Conservation (phyloP, 2,113 vertebrate species). For the Grammomys surdaster region DNA sequence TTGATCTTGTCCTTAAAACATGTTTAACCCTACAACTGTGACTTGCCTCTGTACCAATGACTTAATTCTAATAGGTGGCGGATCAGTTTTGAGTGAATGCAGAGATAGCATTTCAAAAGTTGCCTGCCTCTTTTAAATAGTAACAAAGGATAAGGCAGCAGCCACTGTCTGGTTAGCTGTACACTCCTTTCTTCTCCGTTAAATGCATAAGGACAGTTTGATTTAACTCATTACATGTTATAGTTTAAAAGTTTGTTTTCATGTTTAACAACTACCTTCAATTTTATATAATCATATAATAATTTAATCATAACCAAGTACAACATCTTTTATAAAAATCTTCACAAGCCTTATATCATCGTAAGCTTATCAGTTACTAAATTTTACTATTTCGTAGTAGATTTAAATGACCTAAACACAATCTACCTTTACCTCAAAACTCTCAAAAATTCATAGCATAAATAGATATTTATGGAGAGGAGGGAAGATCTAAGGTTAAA, state of each 20-base stretch:
- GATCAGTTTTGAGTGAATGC: conserved; percentile 20
- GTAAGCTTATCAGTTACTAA: background rate
- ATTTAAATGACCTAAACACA: background rate
- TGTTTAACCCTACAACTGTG: background rate
- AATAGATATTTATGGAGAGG: background rate
- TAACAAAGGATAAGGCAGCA: background rate
- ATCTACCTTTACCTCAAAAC: background rate
- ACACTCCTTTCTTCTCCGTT: background rate
- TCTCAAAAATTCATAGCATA: background rate
- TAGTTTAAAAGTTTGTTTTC: background rate
- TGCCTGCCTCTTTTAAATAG: background rate
- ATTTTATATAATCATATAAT: background rate
- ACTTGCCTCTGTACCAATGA: background rate
- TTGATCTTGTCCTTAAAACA: background rate
- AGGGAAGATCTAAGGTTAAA: background rate
- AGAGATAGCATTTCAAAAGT: background rate
- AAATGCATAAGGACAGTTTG: background rate
- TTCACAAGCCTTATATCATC: background rate
- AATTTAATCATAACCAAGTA: background rate
- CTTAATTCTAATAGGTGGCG: background rate
- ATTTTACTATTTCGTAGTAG: background rate
- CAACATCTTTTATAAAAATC: background rate
- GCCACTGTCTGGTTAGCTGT: background rate
- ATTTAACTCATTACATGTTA: background rate
- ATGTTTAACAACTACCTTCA: background rate